These are phyloP conservation scores for Ranitomeya variabilis DNA, from an alignment of 2,113 vertebrate species.

Conservation along the genomic window DNA sequence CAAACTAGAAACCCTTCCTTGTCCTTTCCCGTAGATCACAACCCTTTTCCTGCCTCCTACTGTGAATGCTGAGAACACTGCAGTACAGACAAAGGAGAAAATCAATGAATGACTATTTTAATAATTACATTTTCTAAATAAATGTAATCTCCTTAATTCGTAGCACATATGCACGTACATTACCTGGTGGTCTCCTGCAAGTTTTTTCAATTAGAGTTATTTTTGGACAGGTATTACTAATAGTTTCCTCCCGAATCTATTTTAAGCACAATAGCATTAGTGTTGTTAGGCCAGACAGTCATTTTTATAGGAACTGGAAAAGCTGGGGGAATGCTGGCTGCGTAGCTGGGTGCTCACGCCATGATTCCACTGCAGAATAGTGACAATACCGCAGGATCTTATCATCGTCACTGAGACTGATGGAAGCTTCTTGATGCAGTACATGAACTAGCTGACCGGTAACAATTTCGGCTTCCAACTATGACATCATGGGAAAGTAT, in stretches of 20 bases:
- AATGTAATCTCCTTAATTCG: background rate
- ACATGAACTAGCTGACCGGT: constrained; percentile 54
- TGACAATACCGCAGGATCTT: constrained; percentile 48
- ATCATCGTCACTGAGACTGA: constrained; percentile 41
- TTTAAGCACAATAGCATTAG: constrained; percentile 60
- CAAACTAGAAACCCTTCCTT: background rate
- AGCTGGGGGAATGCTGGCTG: constrained; percentile 60
- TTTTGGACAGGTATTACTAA: constrained; percentile 63
- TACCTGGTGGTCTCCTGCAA: constrained; percentile 53
- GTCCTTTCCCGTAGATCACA: background rate
- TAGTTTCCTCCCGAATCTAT: constrained; percentile 64
- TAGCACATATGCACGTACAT: constrained; percentile 28
- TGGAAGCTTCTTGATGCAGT: constrained; percentile 56
- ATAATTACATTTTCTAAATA: background rate
- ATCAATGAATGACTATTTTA: constrained; percentile 2
- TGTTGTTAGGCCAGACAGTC: constrained; percentile 58
- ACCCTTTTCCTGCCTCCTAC: background rate
- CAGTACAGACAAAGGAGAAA: background rate
- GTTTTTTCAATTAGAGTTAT: constrained; percentile 63
- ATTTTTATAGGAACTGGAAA: constrained; percentile 62
- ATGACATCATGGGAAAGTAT: constrained; percentile 51
- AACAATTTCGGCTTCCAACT: constrained; percentile 36
- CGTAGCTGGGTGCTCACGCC: constrained; percentile 12
- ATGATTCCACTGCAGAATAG: constrained; percentile 53
- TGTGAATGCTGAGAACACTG: background rate